Base-by-base conservation (phyloP, 2,113 vertebrate species). In the Poeciliopsis prolifica region DNA sequence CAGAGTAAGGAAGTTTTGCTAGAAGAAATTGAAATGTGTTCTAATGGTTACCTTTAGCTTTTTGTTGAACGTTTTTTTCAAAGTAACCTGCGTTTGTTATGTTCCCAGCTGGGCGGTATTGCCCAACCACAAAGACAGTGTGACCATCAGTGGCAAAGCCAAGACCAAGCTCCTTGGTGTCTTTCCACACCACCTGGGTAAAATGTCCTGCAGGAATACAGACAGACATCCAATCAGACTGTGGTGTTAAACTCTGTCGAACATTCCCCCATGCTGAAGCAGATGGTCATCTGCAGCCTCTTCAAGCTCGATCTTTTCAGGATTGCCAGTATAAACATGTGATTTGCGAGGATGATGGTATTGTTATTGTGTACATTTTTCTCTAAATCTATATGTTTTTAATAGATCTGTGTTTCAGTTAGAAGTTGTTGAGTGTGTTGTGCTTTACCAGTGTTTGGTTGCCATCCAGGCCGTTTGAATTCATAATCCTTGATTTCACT, bases 151-250 rank as follows among this genome's bases (percentile, higher is more conserved):
- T 82, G 11, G 92, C 91, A 60, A 89, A 0, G 2, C 92, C 92
- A 13, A 94, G 82, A 0, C 94, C 94, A 44, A 94, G 68, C 11
- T 94, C 65, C 0, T 40, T 91, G 68, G 60, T 83, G 2, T 51
- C 74, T 54, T 92, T 93, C 93, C 93, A 94, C 67, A 94, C 93
- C 69, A 94, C 89, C 86, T 94, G 93, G 77, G 92, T 94, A 19
- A 93, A 94, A 75, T 94, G 94, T n/a, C 93, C 94, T 94, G 78
- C 5, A 54, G 74, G 60, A 29, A 8, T 14, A 37, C 70, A 30
- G 40, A 79, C 31, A 78, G 35, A 13, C 12, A 4, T 12, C 17
- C 26, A 12, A 5, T 31, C 5, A 31, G 5, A 51, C 12, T 29
- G 15, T 1, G 7, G 4, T 62, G 13, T 62, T 17, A 30, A 4